Evolutionary conservation across 2,113 vertebrate species (phyloP), one percentile per base, ranked within the genome.

Genomic region (Cyprinodon brontotheroides): DNA sequence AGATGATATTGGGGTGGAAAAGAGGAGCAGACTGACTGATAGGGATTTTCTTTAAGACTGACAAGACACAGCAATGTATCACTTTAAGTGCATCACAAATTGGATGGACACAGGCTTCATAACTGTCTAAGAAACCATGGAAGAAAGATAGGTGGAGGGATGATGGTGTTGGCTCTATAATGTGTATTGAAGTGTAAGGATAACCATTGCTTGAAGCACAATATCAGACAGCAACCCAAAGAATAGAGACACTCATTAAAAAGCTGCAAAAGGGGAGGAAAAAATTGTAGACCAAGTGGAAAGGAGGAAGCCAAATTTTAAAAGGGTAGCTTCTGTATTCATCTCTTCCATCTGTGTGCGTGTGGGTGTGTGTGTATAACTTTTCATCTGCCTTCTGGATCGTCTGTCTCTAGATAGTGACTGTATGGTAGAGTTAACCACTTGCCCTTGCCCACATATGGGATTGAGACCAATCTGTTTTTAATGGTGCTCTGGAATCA

Each of bases 161-260:
- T 62, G 65, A 91, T 86, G 86, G 87, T 79, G 82, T 82, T 72
- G 86, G 81, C 87, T 84, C 60, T 53, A 20, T 87, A 90, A 86
- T 87, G 90, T 88, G 83, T 85, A 77, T 70, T 80, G 85, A 81
- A 87, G 88, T 85, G 89, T 84, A 85, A 84, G 86, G 85, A 85
- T 84, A 79, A 77, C 74, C 85, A 90, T 89, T 62, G 73, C 91
- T 91, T 43, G 79, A 86, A 90, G 83, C 83, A 36, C 60, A 61
- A 69, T 79, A 81, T 88, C 78, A 86, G 89, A 88, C 90, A 85
- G 86, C 74, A 87, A 86, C 90, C 81, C 59, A 82, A 72, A 61
- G 74, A 81, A 91, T 87, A 77, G 89, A 87, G 78, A 89, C 80
- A 68, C 91, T 91, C 91, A 92, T 92, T 93, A 92, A 91, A 92